phyloP scores from a whole-genome alignment of 2,113 vertebrate genomes.

The Xenotilapia longispinis region DNA sequence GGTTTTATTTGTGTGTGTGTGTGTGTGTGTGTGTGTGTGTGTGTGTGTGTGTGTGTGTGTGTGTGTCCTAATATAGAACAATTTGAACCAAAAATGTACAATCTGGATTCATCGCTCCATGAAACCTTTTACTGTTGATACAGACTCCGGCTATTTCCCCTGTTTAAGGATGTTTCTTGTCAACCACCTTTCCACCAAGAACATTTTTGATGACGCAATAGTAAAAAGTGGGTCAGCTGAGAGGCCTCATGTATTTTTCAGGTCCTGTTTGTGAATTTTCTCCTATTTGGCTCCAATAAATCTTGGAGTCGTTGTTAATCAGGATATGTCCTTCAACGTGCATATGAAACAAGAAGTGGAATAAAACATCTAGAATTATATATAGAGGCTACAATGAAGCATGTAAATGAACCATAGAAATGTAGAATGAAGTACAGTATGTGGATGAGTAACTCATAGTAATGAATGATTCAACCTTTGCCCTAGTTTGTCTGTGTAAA shows the following conservation, averaged over 20 bases:
- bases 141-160: background rate
- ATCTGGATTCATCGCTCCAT: background rate
- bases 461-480: background rate
- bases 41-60: background rate
- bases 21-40: background rate
- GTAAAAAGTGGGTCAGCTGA: background rate
- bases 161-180: background rate
- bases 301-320: background rate
- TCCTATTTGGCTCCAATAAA: background rate
- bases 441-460: background rate
- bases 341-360: background rate
- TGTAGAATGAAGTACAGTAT: background rate
- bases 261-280: background rate
- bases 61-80: background rate
- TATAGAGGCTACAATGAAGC: background rate
- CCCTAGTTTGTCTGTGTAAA: background rate
- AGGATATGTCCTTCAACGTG: accelerated
- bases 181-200: background rate
- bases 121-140: background rate
- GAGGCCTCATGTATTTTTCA: background rate
- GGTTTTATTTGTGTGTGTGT: background rate
- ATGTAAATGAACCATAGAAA: background rate
- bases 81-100: background rate
- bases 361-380: accelerated
- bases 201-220: accelerated